Evolutionary conservation across 2,888 invertebrate genomes (phyloP).

Genomic region (Drosophila nr. medialis): DNA sequence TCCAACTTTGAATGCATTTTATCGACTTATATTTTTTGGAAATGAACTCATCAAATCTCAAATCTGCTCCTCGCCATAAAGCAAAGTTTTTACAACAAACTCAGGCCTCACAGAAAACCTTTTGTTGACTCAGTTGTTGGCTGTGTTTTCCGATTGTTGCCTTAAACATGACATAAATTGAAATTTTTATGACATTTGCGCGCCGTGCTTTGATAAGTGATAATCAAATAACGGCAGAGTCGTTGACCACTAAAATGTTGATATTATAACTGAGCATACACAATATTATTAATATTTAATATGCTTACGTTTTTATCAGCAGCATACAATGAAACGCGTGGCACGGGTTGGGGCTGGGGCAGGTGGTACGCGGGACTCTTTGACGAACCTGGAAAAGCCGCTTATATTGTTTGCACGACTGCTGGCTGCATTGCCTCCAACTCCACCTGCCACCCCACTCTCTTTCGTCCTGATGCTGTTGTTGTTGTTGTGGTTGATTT

Average conservation of each 20-base stretch:
- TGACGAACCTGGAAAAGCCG: conserved; percentile 73
- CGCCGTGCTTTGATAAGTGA: conserved; percentile 30
- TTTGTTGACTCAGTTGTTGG: not conserved
- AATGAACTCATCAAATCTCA: not conserved
- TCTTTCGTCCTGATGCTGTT: not conserved
- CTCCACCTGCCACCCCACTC: not conserved
- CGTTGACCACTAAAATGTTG: conserved; percentile 54
- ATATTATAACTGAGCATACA: conserved; percentile 70
- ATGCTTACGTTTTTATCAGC: conserved; percentile 61
- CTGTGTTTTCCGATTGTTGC: conserved; percentile 1
- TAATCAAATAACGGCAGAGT: conserved; percentile 52
- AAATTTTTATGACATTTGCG: conserved; percentile 46
- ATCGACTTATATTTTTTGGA: not conserved
- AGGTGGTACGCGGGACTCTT: conserved; percentile 24
- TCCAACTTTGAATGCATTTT: not conserved
- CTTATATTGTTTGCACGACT: conserved; percentile 65
- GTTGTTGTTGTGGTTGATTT: conserved; percentile 64
- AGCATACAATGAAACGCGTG: conserved; percentile 33
- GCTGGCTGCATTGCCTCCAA: conserved; percentile 25
- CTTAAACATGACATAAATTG: conserved; percentile 38
- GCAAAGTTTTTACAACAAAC: not conserved
- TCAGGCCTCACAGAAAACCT: not conserved
- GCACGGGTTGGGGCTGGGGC: not conserved
- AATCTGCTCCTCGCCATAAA: not conserved
- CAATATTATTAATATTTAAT: conserved; percentile 78